Evolutionary conservation across 2,113 vertebrate species (phyloP).

Genomic region (Ictalurus punctatus): DNA sequence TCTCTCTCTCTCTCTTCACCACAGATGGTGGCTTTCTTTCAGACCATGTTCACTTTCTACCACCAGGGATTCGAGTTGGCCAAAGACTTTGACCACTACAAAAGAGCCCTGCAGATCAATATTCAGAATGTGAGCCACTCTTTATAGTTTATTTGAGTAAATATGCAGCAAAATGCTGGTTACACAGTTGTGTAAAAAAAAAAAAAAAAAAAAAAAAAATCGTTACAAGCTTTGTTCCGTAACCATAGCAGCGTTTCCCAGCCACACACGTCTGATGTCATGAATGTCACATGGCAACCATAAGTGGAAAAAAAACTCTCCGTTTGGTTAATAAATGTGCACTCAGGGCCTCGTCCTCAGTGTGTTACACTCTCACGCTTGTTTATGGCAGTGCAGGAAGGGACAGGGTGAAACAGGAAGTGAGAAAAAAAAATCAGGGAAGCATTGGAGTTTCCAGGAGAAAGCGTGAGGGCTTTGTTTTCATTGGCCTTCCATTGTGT

Average conservation of each 20-base stretch:
- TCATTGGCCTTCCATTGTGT: conserved; percentile 47
- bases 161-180: not conserved
- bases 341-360: not conserved
- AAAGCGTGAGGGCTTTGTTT: conserved; percentile 45
- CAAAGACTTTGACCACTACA: conserved; percentile 98
- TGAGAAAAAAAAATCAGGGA: not conserved
- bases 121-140: conserved; percentile 90
- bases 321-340: not conserved
- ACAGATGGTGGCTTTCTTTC: conserved; percentile 97
- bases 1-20: conserved; percentile 29
- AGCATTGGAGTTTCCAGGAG: conserved; percentile 28
- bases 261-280: not conserved
- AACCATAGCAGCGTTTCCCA: not conserved
- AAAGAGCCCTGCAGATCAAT: conserved; percentile 92
- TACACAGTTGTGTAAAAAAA: not conserved
- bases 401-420: conserved; percentile 34
- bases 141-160: not conserved
- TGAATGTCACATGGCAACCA: not conserved
- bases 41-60: conserved; percentile 97
- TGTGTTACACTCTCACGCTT: not conserved
- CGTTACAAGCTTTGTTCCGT: not conserved
- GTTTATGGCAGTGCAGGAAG: not conserved
- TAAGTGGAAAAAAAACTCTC: not conserved
- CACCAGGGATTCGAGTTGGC: conserved; percentile 97
- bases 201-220: not conserved